Base-by-base conservation (phyloP, 92 coral and sea anemone species). In the Zoanthus sansibaricus region DNA sequence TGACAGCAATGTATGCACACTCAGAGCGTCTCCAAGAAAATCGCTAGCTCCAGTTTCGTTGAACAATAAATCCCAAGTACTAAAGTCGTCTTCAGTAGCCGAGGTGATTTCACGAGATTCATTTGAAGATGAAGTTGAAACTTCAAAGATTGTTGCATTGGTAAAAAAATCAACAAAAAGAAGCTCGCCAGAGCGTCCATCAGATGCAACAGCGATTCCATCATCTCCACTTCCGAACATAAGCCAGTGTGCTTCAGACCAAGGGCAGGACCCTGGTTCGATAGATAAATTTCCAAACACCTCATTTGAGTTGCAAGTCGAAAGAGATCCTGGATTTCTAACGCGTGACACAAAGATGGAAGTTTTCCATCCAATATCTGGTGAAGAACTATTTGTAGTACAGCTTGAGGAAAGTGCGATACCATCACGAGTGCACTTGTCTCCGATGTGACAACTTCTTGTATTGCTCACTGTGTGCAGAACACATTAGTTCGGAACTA, bases 291-390 rank as follows among this genome's bases (percentile, higher is more conserved):
- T 64, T 80, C 47, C 85, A 25, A 74, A 21, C 20, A 56, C 37
- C 16, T 46, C 85, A 3, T 80, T 80, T 67, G 85, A 48, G 66
- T n/a, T 80, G 46, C 74, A 69, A 44, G 62, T 66, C 37, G 85
- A 46, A 25, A 67, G 8, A 62, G 85, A 48, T 37, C 45, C 71
- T 3, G 25, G 59, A 33, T 80, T 80, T 67, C 0, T 80, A 80
- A 30, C 85, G 9, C 59, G 70, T 0, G 70, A 67, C 85, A 80
- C 85, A 20, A 80, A 67, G 75, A 80, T 80, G 85, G 85, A 80
- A 21, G 85, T 80, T 25, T 80, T 80, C 52, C 85, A 80, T 4
- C 85, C 85, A 72, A 67, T 80, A 20, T 80, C 85, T 7, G 85
- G 85, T 46, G 85, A 80, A 64, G 74, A 62, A 58, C 85, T 80